These are phyloP conservation scores for Apteryx mantelli DNA, from an alignment of 2,113 vertebrate species.

Conservation along the genomic window DNA sequence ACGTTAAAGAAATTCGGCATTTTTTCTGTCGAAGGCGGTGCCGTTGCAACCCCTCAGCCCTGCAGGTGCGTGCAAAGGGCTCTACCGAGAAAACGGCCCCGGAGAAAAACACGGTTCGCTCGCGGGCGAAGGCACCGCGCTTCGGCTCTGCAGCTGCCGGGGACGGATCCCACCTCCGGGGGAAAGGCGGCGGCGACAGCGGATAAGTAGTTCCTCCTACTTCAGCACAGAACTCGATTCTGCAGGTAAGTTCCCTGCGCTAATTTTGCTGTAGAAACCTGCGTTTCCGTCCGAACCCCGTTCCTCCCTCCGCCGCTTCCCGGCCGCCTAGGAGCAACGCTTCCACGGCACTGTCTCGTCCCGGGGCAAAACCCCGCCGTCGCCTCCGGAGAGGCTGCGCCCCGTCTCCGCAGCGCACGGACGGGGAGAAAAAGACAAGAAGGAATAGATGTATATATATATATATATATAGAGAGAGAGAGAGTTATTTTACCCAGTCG, in stretches of 20 bases:
- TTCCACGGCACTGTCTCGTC: background rate
- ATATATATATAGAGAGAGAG: too few relatives aligned
- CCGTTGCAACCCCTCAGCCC: background rate
- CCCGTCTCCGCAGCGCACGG: too few relatives aligned
- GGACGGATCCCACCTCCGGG: background rate
- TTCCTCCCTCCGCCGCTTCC: background rate
- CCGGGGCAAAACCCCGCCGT: background rate
- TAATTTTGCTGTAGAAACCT: background rate
- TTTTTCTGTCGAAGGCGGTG: background rate
- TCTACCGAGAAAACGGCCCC: background rate
- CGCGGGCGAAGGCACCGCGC: background rate
- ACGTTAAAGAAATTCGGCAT: fast-evolving
- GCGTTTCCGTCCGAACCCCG: background rate
- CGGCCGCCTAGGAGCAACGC: background rate
- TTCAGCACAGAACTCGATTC: background rate
- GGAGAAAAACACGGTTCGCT: fast-evolving
- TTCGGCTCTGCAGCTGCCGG: background rate
- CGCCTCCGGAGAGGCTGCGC: too few relatives aligned
- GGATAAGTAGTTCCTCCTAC: background rate
- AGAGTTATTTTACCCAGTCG: slow-evolving; percentile 7
- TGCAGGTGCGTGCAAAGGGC: background rate
- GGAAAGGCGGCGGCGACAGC: background rate
- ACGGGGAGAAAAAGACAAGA: too few relatives aligned
- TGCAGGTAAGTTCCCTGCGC: background rate
- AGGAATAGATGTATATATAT: too few relatives aligned